These are phyloP conservation scores for Chirona hameri DNA, from an alignment of 2,888 invertebrate species.

Conservation along the genomic window DNA sequence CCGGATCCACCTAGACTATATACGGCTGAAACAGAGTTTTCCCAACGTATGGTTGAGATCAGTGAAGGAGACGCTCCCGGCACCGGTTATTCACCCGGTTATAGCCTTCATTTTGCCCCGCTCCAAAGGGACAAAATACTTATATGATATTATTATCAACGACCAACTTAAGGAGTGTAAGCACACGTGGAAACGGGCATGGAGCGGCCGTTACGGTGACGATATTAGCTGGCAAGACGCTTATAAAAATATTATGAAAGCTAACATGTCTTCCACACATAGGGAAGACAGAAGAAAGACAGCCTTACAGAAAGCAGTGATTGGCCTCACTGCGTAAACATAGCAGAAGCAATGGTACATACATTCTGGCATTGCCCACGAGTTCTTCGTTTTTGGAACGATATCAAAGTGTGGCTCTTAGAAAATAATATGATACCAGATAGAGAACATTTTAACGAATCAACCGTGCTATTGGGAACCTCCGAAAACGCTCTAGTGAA, in stretches of 20 bases:
- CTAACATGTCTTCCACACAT: neutral
- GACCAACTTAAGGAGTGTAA: neutral
- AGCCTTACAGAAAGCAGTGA: neutral
- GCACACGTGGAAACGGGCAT: neutral
- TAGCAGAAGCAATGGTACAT: neutral
- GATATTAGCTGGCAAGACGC: neutral
- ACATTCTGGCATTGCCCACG: neutral
- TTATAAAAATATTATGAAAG: neutral
- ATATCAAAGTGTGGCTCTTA: neutral
- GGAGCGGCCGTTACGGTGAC: neutral
- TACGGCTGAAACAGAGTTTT: too few relatives aligned
- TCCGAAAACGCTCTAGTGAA: neutral
- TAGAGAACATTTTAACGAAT: neutral
- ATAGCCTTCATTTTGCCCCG: neutral
- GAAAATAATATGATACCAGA: neutral
- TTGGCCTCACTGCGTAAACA: neutral
- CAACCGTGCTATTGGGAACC: neutral
- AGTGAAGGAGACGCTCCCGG: neutral
- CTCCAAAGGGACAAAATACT: neutral
- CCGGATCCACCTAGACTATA: too few relatives aligned
- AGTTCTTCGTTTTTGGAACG: neutral
- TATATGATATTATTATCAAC: neutral
- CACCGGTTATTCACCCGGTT: neutral
- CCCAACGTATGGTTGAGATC: too few relatives aligned
- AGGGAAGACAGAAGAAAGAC: too few relatives aligned